These are phyloP conservation scores for Centruroides sculpturatus DNA, from an alignment of 1,140 invertebrate genomes.

Conservation along the genomic window DNA sequence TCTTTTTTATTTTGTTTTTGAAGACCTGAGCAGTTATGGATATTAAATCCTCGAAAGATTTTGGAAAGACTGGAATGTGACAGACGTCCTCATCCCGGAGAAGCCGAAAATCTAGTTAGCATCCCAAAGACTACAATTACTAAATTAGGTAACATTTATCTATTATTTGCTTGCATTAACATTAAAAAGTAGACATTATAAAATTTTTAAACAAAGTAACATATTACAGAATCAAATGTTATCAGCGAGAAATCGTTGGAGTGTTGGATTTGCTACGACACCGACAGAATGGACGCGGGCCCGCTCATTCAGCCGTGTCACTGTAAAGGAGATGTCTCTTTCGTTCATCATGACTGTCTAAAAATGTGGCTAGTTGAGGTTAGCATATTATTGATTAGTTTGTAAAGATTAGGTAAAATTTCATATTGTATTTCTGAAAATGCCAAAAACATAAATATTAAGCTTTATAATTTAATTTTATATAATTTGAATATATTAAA, in stretches of 20 bases:
- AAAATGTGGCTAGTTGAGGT: constrained; percentile 59
- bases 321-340: constrained; percentile 74
- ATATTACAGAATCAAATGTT: background rate
- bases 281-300: constrained; percentile 50
- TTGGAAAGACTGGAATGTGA: constrained; percentile 36
- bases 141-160: background rate
- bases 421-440: too few relatives aligned
- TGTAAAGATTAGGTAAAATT: too few relatives aligned
- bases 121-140: background rate
- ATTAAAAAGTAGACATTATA: background rate
- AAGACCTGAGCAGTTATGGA: constrained; percentile 75
- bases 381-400: too few relatives aligned
- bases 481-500: too few relatives aligned
- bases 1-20: too few relatives aligned
- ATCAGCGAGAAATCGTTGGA: constrained; percentile 30
- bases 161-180: background rate
- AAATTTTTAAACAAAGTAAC: background rate
- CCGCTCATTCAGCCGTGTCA: constrained; percentile 74
- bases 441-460: too few relatives aligned
- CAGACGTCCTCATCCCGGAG: background rate
- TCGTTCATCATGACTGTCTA: constrained; percentile 86
- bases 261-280: constrained; percentile 89
- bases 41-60: constrained; percentile 75
- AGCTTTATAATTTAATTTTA: too few relatives aligned
- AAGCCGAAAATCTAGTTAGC: background rate